A percentile compares a stretch with the other conserved stretches of the same genome.
Evolutionary conservation across 2,888 invertebrate species (phyloP).

Genomic region (Heterodera filipjevi): DNA sequence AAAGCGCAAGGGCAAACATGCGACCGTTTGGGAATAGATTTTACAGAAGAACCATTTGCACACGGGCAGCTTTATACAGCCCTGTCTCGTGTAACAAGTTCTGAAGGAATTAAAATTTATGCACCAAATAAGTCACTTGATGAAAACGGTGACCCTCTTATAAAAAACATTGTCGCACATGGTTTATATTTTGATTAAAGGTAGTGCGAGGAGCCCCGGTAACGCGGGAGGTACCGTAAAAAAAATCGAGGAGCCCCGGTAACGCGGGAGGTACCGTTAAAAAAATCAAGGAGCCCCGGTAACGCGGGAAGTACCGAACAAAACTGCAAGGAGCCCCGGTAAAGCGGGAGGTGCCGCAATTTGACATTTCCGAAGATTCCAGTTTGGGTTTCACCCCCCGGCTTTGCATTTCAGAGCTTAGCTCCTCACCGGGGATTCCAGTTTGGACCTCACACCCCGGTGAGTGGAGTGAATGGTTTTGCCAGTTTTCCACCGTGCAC

Average conservation of each 20-base stretch:
- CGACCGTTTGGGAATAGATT: slow-evolving; percentile 5
- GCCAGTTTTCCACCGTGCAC: slow-evolving; percentile 14
- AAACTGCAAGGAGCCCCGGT: too few relatives aligned
- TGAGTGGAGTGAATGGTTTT: slow-evolving; percentile 12
- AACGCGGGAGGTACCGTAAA: too few relatives aligned
- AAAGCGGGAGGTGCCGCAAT: too few relatives aligned
- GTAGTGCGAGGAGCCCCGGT: too few relatives aligned
- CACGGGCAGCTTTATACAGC: slow-evolving; percentile 16
- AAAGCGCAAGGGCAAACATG: slow-evolving; percentile 23
- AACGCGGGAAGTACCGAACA: too few relatives aligned
- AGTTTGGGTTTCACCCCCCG: too few relatives aligned
- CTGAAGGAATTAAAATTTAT: background rate
- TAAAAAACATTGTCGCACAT: background rate
- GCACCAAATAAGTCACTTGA: slow-evolving; percentile 12
- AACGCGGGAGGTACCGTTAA: too few relatives aligned
- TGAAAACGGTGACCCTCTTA: background rate
- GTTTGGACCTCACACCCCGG: background rate
- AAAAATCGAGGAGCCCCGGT: too few relatives aligned
- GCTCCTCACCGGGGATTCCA: too few relatives aligned
- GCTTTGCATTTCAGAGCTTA: too few relatives aligned
- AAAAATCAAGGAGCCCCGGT: too few relatives aligned
- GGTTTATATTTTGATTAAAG: slow-evolving; percentile 16
- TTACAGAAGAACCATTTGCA: slow-evolving; percentile 19
- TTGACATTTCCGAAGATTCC: too few relatives aligned
- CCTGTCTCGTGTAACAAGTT: background rate